Base-by-base conservation (phyloP, 2,797 vertebrate genomes). In the Poeciliopsis paucimaculata region DNA sequence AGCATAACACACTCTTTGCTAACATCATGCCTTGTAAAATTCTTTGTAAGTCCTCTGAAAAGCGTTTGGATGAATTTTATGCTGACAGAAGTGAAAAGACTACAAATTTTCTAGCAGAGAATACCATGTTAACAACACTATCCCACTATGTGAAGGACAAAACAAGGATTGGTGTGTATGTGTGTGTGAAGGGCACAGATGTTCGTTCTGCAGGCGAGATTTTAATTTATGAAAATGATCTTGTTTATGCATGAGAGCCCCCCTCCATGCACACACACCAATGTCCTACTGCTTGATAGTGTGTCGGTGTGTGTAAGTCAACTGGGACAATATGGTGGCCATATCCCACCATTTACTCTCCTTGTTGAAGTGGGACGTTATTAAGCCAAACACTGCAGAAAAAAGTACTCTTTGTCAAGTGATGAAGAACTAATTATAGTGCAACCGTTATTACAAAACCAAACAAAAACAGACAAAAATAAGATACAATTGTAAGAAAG, bases 141-240 rank as follows among this genome's bases (percentile, higher is more conserved):
- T 83, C 71, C 43, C 55, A 47, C 47, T 6, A 16, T 75, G 77
- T 89, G 84, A 89, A 91, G 84, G 89, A 91, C 85, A 89, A 89
- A 90, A 79, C 77, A 78, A 26, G 77, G 77, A 89, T 86, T 79
- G 76, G 73, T 78, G 51, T 80, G 76, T 77, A 68, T 83, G 77
- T 68, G 60, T 83, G 82, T 84, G 81, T 87, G 94, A 94, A 93
- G 96, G 94, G 94, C 97, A 97, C 97, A 98, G 97, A 97, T 97
- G 97, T 97, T 97, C 95, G 91, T 97, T 97, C 96, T 97, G 96
- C 96, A 96, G 96, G 96, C 96, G 91, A 97, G 96, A 96, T 95
- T 97, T 97, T 98, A 97, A 97, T 98, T 98, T 97, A 97, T 97
- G 96, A 97, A 98, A 98, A 98, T 97, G 92, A 97, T 97, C 97